Base-by-base conservation (phyloP, 2,113 vertebrate genomes). In the Ageneiosus marmoratus region DNA sequence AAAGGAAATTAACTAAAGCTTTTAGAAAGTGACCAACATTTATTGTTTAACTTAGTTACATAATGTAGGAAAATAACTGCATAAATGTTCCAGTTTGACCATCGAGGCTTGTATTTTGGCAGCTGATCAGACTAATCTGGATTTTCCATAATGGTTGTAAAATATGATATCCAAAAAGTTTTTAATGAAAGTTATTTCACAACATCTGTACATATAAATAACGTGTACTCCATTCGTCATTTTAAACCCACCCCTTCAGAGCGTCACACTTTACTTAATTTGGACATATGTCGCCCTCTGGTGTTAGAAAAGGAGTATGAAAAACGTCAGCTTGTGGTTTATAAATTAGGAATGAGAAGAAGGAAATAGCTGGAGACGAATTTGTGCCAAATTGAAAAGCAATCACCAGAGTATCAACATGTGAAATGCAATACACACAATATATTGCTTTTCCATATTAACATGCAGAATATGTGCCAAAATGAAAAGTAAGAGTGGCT, bases 281-380 rank as follows among this genome's bases (percentile, higher is more conserved):
- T 87, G 63, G 79, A 51, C 74, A 55, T 24, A 79, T 56, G 82
- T 65, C 51, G 9, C 83, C 86, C 55, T 83, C 86, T 75, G 44
- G 86, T 84, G 79, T 75, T 75, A 5, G 8, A 53, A 34, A 3
- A 55, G 53, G 9, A 53, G 27, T 12, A 32, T 11, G 46, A 32
- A 6, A 75, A 75, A 75, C 53, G 15, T 8, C 48, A 53, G 8
- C 4, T 34, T 2, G 9, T 11, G 8, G 6, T 22, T 69, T 72
- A n/a, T n/a, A 44, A 48, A 48, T 50, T 73, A 73, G 13, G 44
- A 7, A 50, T 29, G 7, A 50, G 15, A 29, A 72, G 48, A 44
- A 41, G 37, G 37, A 41, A 41, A 41, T 41, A 41, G 2, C 3
- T 41, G 37, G 37, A 5, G 37, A 41, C 3, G 37, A 41, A 41